Percentiles rank a stretch among this genome's conserved stretches.
These are phyloP conservation scores for Xiphophorus hellerii DNA, from an alignment of 2,113 vertebrate species.

Conservation along the genomic window DNA sequence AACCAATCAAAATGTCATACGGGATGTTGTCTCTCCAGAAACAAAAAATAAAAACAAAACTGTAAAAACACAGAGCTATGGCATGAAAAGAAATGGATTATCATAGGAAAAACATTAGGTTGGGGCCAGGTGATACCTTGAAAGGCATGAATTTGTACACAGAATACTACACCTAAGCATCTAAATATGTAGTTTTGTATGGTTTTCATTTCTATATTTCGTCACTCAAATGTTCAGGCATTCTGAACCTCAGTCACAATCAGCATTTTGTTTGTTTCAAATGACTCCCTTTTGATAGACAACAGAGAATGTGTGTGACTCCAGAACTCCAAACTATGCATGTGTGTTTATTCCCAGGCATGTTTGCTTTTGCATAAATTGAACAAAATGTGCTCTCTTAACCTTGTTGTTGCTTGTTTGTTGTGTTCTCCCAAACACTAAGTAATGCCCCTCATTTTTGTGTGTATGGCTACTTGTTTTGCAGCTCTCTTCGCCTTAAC, in stretches of 20 bases:
- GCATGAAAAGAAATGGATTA: no score
- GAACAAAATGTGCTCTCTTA: slow-evolving; percentile 84
- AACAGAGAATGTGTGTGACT: slow-evolving; percentile 63
- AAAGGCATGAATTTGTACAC: background rate
- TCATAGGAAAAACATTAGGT: no score
- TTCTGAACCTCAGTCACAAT: no score
- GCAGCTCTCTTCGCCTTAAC: slow-evolving; percentile 98
- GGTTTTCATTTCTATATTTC: background rate
- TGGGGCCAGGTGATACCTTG: background rate
- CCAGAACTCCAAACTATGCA: slow-evolving; percentile 44
- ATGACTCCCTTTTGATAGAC: background rate
- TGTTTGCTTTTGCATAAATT: slow-evolving; percentile 79
- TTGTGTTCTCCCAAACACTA: slow-evolving; percentile 59
- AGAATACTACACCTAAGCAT: background rate
- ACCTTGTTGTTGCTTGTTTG: slow-evolving; percentile 75
- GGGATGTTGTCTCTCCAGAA: no score
- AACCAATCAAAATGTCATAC: no score
- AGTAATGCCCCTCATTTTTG: slow-evolving; percentile 71
- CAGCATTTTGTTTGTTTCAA: background rate
- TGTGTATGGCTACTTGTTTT: slow-evolving; percentile 98
- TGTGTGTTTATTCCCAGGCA: slow-evolving; percentile 25
- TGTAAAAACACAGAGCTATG: no score
- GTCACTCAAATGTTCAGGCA: background rate
- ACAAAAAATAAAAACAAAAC: no score
- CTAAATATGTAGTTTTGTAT: background rate